Conservation (phyloP, 2,888 invertebrate species). For the Tribolium freemani region DNA sequence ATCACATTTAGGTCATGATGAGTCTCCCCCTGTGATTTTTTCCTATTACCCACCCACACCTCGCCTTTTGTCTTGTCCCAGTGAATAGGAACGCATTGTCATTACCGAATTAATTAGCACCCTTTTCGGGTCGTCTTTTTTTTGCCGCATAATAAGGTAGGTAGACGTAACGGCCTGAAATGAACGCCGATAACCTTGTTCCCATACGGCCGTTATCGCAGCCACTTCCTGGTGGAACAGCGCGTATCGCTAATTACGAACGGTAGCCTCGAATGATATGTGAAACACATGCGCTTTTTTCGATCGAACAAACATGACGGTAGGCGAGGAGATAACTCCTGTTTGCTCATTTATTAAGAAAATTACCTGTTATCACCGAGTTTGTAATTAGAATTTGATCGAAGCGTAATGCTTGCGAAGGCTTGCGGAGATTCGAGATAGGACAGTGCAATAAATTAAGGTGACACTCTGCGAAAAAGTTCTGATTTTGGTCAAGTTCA, state of each 20-base stretch:
- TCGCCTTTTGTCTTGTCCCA: not conserved
- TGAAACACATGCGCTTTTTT: not conserved
- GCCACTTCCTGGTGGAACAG: constrained; percentile 43
- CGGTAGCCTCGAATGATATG: constrained; percentile 24
- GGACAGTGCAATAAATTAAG: too few relatives aligned
- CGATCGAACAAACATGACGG: constrained; percentile 11
- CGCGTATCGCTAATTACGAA: constrained; percentile 38
- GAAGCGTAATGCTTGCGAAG: not conserved
- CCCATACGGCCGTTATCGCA: constrained; percentile 46
- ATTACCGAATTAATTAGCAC: not conserved
- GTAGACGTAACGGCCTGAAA: constrained; percentile 34
- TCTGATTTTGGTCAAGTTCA: too few relatives aligned
- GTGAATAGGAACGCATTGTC: not conserved
- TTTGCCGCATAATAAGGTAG: constrained; percentile 15
- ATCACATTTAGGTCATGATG: constrained; percentile 32
- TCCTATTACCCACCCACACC: not conserved
- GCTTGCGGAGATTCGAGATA: not conserved
- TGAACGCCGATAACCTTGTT: constrained; percentile 43
- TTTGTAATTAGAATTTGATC: not conserved
- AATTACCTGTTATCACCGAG: not conserved
- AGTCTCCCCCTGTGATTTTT: constrained; percentile 9
- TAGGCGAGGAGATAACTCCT: not conserved
- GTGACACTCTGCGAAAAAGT: too few relatives aligned
- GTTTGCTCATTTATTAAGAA: constrained; percentile 2
- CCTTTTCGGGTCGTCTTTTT: not conserved